Evolutionary conservation across 2,113 vertebrate species (phyloP).

Genomic region (Tor tambroides): DNA sequence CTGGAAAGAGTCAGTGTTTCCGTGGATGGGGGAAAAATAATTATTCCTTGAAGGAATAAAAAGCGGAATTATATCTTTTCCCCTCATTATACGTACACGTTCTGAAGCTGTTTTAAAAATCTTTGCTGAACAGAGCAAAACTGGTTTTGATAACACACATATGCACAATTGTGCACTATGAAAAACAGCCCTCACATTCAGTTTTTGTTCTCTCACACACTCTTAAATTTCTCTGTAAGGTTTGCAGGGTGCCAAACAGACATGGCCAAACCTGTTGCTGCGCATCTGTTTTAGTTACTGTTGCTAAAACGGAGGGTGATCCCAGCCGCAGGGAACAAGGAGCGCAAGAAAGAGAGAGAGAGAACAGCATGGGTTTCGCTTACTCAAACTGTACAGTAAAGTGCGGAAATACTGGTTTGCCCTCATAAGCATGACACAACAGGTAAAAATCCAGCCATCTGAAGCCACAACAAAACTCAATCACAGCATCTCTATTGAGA

Average conservation of each 20-base stretch:
- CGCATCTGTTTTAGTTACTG: slow-evolving; percentile 80
- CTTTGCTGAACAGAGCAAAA: slow-evolving; percentile 5
- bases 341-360: slow-evolving; percentile 5
- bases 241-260: slow-evolving; percentile 65
- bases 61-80: neutral
- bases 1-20: slow-evolving; percentile 31
- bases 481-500: neutral
- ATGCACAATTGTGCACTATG: neutral
- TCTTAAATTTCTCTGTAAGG: slow-evolving; percentile 65
- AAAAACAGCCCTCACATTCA: neutral
- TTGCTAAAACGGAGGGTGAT: slow-evolving; percentile 76
- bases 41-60: neutral
- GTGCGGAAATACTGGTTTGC: slow-evolving; percentile 76
- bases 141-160: neutral
- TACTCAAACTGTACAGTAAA: slow-evolving; percentile 71
- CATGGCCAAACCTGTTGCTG: slow-evolving; percentile 68
- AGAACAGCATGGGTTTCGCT: slow-evolving; percentile 49
- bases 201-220: slow-evolving; percentile 38
- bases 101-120: neutral
- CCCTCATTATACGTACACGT: neutral
- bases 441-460: slow-evolving; percentile 64
- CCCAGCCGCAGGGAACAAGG: slow-evolving; percentile 65
- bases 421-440: slow-evolving; percentile 75
- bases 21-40: neutral
- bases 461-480: slow-evolving; percentile 63